Conservation (phyloP, 2,113 vertebrate species). For the Hipposideros armiger region DNA sequence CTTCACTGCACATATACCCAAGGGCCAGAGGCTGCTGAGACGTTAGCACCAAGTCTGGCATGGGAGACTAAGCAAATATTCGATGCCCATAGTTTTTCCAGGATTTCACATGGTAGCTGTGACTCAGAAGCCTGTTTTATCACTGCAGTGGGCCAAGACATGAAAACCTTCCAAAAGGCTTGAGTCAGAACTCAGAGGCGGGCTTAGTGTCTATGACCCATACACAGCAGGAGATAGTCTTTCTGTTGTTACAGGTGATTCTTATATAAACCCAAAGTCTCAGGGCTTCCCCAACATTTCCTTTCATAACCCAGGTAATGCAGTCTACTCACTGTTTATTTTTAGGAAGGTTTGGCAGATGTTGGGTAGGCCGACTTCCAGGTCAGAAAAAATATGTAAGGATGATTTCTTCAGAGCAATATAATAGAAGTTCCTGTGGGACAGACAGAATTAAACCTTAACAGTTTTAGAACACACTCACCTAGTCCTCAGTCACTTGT, state of each 20-base stretch:
- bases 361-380: constrained; percentile 62
- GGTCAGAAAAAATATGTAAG: constrained; percentile 56
- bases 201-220: not conserved
- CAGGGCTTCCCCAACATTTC: not conserved
- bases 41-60: not conserved
- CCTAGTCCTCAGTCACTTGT: not conserved
- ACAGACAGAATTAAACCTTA: not conserved
- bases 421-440: not conserved
- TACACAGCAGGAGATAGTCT: constrained; percentile 41
- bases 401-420: constrained; percentile 47
- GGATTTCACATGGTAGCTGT: constrained; percentile 17
- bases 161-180: constrained; percentile 43
- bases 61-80: constrained; percentile 48
- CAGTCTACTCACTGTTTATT: constrained; percentile 63
- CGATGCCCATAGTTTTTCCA: not conserved
- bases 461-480: constrained; percentile 15
- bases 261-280: constrained; percentile 60
- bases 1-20: not conserved
- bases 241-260: constrained; percentile 78
- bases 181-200: constrained; percentile 22
- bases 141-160: not conserved
- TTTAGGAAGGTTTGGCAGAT: constrained; percentile 70
- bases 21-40: constrained; percentile 5
- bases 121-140: constrained; percentile 58
- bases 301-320: constrained; percentile 62